phyloP scores from a whole-genome alignment of 1,140 invertebrate genomes.

The Eriocheir sinensis region DNA sequence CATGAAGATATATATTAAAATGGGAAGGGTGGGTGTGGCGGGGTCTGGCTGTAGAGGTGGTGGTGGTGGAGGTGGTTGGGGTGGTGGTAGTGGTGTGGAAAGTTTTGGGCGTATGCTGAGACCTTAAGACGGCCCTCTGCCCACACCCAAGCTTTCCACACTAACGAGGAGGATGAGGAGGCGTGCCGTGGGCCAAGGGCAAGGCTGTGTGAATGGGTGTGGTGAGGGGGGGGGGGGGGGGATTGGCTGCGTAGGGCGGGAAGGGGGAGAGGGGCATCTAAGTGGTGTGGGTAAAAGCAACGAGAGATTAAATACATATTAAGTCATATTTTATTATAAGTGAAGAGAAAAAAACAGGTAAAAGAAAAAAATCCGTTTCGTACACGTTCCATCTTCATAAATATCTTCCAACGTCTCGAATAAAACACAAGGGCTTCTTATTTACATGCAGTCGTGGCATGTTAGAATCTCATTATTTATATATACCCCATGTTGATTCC shows the following conservation, averaged over 20 bases:
- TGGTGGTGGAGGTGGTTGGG: too few relatives aligned
- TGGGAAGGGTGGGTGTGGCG: background rate
- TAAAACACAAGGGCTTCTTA: too few relatives aligned
- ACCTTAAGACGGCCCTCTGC: background rate
- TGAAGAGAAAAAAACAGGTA: background rate
- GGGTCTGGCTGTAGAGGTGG: background rate
- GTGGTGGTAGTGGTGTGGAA: too few relatives aligned
- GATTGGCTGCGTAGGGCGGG: background rate
- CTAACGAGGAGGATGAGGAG: too few relatives aligned
- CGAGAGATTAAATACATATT: background rate
- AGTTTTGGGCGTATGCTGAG: too few relatives aligned
- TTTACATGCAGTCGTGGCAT: too few relatives aligned
- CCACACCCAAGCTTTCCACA: conserved; percentile 8
- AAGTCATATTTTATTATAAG: background rate
- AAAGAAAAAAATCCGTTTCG: too few relatives aligned
- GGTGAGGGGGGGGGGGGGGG: background rate
- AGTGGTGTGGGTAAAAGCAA: background rate
- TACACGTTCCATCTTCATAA: too few relatives aligned
- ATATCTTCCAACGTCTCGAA: too few relatives aligned
- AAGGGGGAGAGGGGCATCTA: background rate
- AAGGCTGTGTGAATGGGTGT: too few relatives aligned
- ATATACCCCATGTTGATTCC: too few relatives aligned
- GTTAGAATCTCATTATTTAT: too few relatives aligned
- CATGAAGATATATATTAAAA: conserved; percentile 32
- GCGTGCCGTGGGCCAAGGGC: background rate